Percentiles rank a stretch among this genome's conserved stretches.
These are phyloP conservation scores for Gopherus evgoodei DNA, from an alignment of 2,113 vertebrate species.

Conservation along the genomic window DNA sequence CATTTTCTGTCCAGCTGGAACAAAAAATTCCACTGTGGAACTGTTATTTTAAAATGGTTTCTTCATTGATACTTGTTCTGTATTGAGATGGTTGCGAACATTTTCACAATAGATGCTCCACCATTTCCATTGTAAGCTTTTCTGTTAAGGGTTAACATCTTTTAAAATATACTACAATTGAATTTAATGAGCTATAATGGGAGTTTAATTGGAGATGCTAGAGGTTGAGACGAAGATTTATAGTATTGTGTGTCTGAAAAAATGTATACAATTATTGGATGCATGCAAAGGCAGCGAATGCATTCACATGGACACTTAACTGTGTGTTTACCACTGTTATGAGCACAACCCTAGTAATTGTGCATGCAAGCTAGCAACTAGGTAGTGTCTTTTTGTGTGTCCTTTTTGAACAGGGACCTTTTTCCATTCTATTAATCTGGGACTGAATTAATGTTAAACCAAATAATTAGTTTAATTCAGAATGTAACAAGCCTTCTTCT, in stretches of 20 bases:
- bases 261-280: rapidly evolving
- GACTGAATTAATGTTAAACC: not conserved
- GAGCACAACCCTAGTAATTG: not conserved
- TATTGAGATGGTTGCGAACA: not conserved
- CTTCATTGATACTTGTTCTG: not conserved
- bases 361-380: not conserved
- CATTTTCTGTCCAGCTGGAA: not conserved
- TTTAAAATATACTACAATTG: not conserved
- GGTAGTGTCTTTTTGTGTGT: no score
- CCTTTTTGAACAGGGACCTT: not conserved
- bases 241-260: not conserved
- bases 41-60: not conserved
- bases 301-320: not conserved
- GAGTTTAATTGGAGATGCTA: not conserved
- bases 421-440: not conserved
- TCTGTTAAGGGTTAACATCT: not conserved
- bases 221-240: not conserved
- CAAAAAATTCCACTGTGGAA: not conserved
- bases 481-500: no score
- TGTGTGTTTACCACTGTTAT: not conserved
- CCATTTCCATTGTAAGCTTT: not conserved
- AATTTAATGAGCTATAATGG: not conserved
- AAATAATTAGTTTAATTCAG: not conserved
- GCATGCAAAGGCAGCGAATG: not conserved
- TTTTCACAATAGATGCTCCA: not conserved